phyloP scores from a whole-genome alignment of 1,140 invertebrate species.

The Cyrtorhinus lividipennis region DNA sequence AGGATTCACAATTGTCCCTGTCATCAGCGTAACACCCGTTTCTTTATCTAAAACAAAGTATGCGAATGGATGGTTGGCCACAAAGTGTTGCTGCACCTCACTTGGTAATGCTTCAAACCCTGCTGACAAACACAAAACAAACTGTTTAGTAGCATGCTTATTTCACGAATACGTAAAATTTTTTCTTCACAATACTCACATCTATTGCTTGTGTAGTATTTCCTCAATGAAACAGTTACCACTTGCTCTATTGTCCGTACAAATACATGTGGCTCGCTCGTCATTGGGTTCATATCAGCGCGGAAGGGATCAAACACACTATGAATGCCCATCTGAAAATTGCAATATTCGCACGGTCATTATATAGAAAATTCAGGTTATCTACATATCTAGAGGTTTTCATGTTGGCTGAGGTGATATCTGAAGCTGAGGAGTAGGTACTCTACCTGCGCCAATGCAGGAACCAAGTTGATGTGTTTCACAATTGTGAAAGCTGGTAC shows the following conservation, averaged over 20 bases:
- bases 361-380: no score
- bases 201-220: constrained; percentile 33
- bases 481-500: constrained; percentile 63
- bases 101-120: constrained; percentile 22
- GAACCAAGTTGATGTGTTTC: constrained; percentile 57
- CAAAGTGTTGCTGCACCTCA: constrained; percentile 34
- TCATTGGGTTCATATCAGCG: constrained; percentile 60
- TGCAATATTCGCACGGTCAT: no score
- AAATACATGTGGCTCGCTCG: constrained; percentile 50
- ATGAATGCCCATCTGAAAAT: constrained; percentile 52
- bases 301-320: constrained; percentile 61
- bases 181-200: constrained; percentile 12
- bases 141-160: background rate
- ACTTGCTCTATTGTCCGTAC: constrained; percentile 67
- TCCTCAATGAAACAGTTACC: constrained; percentile 61
- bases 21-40: constrained; percentile 57
- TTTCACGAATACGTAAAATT: background rate
- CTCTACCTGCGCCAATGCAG: constrained; percentile 55
- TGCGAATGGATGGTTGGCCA: constrained; percentile 59
- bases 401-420: no score
- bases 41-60: constrained; percentile 67
- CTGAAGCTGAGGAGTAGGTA: background rate
- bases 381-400: no score
- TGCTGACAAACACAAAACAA: background rate
- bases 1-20: constrained; percentile 65